phyloP scores from a whole-genome alignment of 2,888 invertebrate species.

The Mythimna ferrago region DNA sequence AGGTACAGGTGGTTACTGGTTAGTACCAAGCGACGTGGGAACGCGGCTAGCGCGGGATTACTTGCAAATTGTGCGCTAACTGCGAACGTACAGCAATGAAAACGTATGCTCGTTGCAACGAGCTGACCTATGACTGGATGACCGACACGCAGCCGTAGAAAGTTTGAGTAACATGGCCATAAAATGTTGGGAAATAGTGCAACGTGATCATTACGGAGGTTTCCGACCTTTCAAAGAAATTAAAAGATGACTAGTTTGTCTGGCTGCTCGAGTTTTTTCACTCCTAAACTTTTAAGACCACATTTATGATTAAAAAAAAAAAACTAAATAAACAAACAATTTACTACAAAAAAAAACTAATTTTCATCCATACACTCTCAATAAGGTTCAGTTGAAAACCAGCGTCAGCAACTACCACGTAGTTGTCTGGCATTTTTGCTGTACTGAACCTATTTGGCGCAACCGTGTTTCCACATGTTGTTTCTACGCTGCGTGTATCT shows the following conservation, averaged over 20 bases:
- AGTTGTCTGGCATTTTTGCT: no score
- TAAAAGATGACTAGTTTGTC: not conserved
- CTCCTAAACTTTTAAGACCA: no score
- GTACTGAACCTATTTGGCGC: no score
- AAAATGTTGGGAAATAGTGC: constrained; percentile 56
- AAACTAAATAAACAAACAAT: no score
- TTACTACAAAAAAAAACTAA: no score
- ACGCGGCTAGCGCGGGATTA: constrained; percentile 67
- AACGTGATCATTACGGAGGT: constrained; percentile 5
- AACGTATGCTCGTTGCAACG: constrained; percentile 60
- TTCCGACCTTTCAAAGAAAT: not conserved
- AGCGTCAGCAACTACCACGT: no score
- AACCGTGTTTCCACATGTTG: no score
- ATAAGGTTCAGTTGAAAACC: no score
- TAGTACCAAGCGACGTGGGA: constrained; percentile 60
- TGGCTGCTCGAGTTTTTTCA: no score
- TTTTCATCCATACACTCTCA: no score
- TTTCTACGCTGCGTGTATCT: not conserved
- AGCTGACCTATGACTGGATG: constrained; percentile 64
- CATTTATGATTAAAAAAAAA: no score
- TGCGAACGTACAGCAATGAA: constrained; percentile 62
- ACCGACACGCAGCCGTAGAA: constrained; percentile 61
- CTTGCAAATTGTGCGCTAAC: constrained; percentile 75
- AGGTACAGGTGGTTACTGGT: constrained; percentile 48
- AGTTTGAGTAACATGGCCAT: constrained; percentile 55